Evolutionary conservation across 2,113 vertebrate genomes (phyloP), one percentile per base, ranked within the genome.

Genomic region (Cacatua alba): DNA sequence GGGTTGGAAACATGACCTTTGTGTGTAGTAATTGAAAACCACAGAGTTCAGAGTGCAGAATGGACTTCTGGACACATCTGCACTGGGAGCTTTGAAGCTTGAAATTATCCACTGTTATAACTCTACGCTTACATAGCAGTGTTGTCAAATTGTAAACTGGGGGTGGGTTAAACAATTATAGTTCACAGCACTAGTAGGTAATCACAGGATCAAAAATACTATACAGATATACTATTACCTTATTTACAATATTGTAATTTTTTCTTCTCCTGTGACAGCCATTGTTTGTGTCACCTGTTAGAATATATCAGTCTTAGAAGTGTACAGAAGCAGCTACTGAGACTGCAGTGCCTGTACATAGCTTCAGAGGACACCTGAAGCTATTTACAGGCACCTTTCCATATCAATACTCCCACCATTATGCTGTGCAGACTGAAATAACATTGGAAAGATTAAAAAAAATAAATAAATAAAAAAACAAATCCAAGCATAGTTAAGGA

Each of bases 1-100:
- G 46, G 14, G 75, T 5, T 87, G 63, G 63, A 86, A 94, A 93
- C 59, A 67, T 35, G 87, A 94, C 63, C 71, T 95, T 87, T 94
- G 59, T 62, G 60, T 65, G 43, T 10, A 80, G 84, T 83, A 95
- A 96, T 82, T 94, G 89, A 92, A 95, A 97, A 69, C 9, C n/a
- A 59, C 31, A 35, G 44, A 88, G 76, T 86, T 92, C 63, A 91
- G 69, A 78, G 57, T 52, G 55, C 62, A 84, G 74, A 91, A 94
- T 25, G 81, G 84, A 91, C 94, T 89, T 86, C 74, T 85, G 86
- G 89, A 95, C 89, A 91, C 70, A 85, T 48, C 43, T 69, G 11
- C 0, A 1, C 52, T 57, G 28, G 17, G 44, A 95, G 71, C 41
- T 95, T 60, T 80, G 67, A 91, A 91, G 59, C 49, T 18, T 63